Conservation (phyloP, 2,113 vertebrate genomes). For the Muscicapa adusta region DNA sequence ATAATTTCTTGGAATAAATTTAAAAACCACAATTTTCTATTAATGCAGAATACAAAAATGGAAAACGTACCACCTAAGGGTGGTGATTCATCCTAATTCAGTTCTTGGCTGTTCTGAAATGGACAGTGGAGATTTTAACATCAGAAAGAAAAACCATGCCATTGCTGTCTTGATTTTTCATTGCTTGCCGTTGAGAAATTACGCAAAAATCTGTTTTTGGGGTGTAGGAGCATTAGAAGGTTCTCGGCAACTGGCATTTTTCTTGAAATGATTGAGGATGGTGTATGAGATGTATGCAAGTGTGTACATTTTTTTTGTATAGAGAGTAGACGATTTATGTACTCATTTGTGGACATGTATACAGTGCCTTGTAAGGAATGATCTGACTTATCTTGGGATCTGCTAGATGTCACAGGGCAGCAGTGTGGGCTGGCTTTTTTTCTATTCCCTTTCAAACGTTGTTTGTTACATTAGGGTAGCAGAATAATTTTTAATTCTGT, state of each 20-base stretch:
- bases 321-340: background rate
- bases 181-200: background rate
- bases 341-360: background rate
- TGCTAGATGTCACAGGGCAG: background rate
- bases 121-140: background rate
- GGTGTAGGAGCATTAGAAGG: background rate
- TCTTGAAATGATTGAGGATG: background rate
- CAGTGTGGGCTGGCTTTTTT: background rate
- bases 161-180: background rate
- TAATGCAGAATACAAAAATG: background rate
- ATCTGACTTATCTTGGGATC: background rate
- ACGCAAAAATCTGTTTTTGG: background rate
- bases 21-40: constrained; percentile 1
- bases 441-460: rapidly evolving
- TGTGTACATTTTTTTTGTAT: background rate
- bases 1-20: background rate
- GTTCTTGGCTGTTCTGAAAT: background rate
- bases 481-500: background rate
- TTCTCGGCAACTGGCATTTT: background rate
- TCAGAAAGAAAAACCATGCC: background rate
- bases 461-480: background rate
- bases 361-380: background rate
- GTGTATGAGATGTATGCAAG: background rate
- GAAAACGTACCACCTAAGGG: background rate
- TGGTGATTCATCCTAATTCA: background rate